Percentiles rank a stretch among this genome's conserved stretches.
Evolutionary conservation across 2,113 vertebrate genomes (phyloP).

Genomic region (Edolisoma coerulescens): DNA sequence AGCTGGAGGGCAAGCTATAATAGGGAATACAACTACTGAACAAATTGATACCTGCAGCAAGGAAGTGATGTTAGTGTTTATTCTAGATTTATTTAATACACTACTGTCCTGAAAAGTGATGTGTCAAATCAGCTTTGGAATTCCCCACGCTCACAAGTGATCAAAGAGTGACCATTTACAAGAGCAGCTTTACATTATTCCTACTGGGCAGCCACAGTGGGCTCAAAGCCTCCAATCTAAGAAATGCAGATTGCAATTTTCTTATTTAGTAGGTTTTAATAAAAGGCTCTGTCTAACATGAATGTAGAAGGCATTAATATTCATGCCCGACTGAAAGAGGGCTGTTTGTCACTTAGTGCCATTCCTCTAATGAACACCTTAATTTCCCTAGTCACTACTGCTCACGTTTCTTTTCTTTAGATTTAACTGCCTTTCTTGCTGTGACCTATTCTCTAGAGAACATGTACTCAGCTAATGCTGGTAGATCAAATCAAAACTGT

Average conservation of each 20-base stretch:
- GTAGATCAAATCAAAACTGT: not conserved
- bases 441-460: slow-evolving; percentile 42
- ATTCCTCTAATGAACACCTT: not conserved
- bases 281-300: not conserved
- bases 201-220: not conserved
- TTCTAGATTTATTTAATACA: not conserved
- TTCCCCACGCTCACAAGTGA: not conserved
- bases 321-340: not conserved
- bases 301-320: slow-evolving; percentile 19
- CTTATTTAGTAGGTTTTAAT: not conserved
- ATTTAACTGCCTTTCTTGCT: not conserved
- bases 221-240: not conserved
- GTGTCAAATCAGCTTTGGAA: not conserved
- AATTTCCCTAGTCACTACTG: not conserved
- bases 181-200: not conserved
- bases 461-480: not conserved
- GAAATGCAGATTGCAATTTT: not conserved
- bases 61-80: not conserved
- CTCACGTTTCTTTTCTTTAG: not conserved
- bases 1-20: not conserved
- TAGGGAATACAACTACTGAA: not conserved
- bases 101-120: not conserved
- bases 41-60: not conserved
- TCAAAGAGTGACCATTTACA: not conserved
- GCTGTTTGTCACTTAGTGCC: not conserved